phyloP scores from a whole-genome alignment of 2,113 vertebrate species.

The Falcunculus frontatus region DNA sequence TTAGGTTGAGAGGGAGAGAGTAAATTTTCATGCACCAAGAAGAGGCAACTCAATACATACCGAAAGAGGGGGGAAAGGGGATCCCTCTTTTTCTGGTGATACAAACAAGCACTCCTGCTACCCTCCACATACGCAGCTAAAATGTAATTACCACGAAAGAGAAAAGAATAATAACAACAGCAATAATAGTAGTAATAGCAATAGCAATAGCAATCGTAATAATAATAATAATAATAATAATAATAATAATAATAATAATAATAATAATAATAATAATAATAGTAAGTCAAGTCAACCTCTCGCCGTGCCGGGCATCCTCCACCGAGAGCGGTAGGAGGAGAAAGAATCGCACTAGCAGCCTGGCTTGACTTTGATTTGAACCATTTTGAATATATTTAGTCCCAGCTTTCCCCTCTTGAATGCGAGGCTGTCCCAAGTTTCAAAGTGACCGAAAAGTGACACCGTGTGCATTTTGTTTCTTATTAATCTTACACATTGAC shows the following conservation, averaged over 20 bases:
- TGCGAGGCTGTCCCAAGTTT: conserved; percentile 83
- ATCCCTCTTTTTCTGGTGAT: conserved; percentile 52
- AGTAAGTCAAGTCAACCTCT: conserved; percentile 54
- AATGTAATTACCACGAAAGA: conserved; percentile 33
- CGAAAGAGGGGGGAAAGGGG: neutral
- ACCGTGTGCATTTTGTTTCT: conserved; percentile 97
- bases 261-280: neutral
- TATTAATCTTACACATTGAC: conserved; percentile 99
- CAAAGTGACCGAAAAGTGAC: conserved; percentile 97
- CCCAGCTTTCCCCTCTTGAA: conserved; percentile 73
- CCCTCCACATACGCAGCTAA: conserved; percentile 25
- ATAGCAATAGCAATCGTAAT: fast-evolving
- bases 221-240: neutral
- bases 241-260: neutral
- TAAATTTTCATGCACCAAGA: conserved; percentile 55
- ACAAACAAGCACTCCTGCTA: conserved; percentile 34
- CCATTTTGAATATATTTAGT: conserved; percentile 80
- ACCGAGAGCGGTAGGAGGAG: conserved; percentile 41
- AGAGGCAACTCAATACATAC: conserved; percentile 48
- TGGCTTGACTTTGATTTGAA: conserved; percentile 75
- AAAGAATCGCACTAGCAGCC: conserved; percentile 43
- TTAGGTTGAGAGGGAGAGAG: conserved; percentile 8
- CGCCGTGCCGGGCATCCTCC: conserved; percentile 28
- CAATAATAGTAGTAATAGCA: neutral
- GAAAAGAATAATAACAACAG: neutral